A percentile compares a stretch with the other conserved stretches of the same genome.
These are phyloP conservation scores for Gibbula magus DNA, from an alignment of 2,888 invertebrate genomes.

Conservation along the genomic window DNA sequence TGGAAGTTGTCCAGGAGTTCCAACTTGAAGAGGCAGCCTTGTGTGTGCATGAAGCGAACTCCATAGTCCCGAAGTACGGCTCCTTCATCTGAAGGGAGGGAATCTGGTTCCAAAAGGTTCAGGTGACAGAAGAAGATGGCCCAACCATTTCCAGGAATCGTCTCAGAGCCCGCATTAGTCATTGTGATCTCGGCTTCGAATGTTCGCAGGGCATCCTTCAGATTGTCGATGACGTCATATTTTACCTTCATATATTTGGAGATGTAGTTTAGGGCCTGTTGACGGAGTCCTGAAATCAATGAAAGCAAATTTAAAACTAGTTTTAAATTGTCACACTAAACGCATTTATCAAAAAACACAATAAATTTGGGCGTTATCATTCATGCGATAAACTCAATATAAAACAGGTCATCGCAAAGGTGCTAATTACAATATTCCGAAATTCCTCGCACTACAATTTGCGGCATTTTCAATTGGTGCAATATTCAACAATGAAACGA, in stretches of 20 bases:
- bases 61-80: conserved; percentile 38
- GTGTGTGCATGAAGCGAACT: conserved; percentile 42
- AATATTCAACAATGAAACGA: no score
- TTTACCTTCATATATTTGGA: conserved; percentile 41
- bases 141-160: conserved; percentile 50
- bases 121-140: conserved; percentile 49
- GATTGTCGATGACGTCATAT: conserved; percentile 49
- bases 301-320: background rate
- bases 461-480: no score
- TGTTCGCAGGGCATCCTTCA: conserved; percentile 33
- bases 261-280: conserved; percentile 45
- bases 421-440: no score
- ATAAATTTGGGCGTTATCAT: no score
- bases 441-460: no score
- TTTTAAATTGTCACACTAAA: no score
- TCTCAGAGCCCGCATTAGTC: conserved; percentile 47
- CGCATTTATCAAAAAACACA: no score
- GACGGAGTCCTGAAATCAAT: conserved; percentile 32
- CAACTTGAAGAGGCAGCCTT: conserved; percentile 53
- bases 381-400: no score
- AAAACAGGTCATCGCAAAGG: no score
- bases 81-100: conserved; percentile 40
- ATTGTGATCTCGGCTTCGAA: conserved; percentile 48
- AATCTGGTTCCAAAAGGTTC: conserved; percentile 39
- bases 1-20: conserved; percentile 37